phyloP scores from a whole-genome alignment of 2,888 invertebrate species.

The Sisyra nigra region DNA sequence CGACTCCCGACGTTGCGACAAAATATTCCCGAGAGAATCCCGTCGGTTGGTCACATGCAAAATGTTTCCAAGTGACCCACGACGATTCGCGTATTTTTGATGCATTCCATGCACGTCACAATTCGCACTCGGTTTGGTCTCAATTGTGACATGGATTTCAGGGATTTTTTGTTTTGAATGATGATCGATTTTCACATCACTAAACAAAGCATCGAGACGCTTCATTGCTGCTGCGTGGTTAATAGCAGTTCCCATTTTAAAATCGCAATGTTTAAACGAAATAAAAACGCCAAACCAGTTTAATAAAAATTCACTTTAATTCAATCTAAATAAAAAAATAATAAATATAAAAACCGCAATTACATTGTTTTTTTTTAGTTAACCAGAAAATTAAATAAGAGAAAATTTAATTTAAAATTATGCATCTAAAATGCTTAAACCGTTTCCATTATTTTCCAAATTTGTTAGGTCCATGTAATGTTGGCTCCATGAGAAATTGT shows the following conservation, averaged over 20 bases:
- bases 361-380: no score
- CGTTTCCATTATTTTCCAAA: no score
- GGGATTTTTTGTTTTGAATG: slow-evolving; percentile 11
- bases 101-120: slow-evolving; percentile 53
- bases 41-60: slow-evolving; percentile 35
- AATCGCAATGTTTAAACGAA: neutral
- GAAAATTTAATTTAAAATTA: no score
- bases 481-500: no score
- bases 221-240: slow-evolving; percentile 51
- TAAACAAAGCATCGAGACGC: slow-evolving; percentile 56
- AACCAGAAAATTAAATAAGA: no score
- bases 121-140: slow-evolving; percentile 41
- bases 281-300: no score
- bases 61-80: slow-evolving; percentile 40
- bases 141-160: slow-evolving; percentile 27
- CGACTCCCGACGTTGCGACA: slow-evolving; percentile 19
- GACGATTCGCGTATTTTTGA: slow-evolving; percentile 32
- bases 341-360: no score
- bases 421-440: no score
- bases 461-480: no score
- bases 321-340: no score
- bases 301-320: no score
- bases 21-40: slow-evolving; percentile 34
- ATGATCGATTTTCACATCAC: slow-evolving; percentile 31
- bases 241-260: slow-evolving; percentile 27